phyloP scores from a whole-genome alignment of 2,797 vertebrate species.

The Parauchenoglanis ngamensis region DNA sequence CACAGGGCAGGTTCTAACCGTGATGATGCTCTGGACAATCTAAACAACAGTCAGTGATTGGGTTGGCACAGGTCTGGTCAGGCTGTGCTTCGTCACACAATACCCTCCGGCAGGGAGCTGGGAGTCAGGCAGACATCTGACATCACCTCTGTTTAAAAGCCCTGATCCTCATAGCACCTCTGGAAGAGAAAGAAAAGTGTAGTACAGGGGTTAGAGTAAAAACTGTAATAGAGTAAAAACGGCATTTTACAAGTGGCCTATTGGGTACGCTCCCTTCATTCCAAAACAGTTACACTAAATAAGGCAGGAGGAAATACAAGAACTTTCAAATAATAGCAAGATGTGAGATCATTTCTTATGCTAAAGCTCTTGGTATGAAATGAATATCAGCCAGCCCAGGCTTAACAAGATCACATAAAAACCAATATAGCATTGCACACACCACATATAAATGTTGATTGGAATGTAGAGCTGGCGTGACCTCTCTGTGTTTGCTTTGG shows the following conservation, averaged over 20 bases:
- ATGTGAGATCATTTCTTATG: neutral
- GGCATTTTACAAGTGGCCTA: neutral
- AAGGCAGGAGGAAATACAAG: neutral
- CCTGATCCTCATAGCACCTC: conserved; percentile 74
- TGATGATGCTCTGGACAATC: conserved; percentile 49
- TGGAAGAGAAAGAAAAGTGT: conserved; percentile 54
- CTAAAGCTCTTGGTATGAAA: neutral
- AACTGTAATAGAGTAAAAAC: conserved; percentile 16
- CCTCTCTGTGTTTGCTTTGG: conserved; percentile 58
- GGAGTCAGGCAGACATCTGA: conserved; percentile 13
- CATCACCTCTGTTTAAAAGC: conserved; percentile 31
- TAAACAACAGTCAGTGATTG: conserved; percentile 60
- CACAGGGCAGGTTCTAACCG: conserved; percentile 47
- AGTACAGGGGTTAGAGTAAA: conserved; percentile 7
- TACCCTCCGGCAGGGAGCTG: conserved; percentile 38
- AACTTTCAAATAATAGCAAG: neutral
- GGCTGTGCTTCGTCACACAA: conserved; percentile 51
- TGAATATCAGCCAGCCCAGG: neutral
- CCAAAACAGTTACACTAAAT: neutral
- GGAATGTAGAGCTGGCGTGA: conserved; percentile 37
- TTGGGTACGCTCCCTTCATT: neutral
- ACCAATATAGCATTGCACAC: neutral
- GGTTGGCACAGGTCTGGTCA: conserved; percentile 66
- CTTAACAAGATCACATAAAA: neutral
- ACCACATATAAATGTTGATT: conserved; percentile 30